Conservation (phyloP, 2,113 vertebrate species). For the Uria lomvia region DNA sequence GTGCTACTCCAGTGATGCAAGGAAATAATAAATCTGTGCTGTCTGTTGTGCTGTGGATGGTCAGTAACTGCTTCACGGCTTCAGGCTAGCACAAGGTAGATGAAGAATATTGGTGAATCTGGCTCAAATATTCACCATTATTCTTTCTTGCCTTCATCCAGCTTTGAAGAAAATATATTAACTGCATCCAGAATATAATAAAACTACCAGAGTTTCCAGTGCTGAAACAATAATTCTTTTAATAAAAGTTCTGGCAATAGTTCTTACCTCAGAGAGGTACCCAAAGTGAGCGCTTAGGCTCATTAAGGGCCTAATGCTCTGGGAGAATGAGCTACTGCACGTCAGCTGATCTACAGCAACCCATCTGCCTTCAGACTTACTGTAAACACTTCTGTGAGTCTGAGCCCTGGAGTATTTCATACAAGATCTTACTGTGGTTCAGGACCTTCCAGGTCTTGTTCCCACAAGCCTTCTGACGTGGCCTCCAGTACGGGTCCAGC, state of each 20-base stretch:
- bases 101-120: background rate
- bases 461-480: accelerated
- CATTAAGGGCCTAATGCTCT: background rate
- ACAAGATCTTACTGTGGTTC: background rate
- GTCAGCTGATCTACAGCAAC: background rate
- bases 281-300: background rate
- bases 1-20: background rate
- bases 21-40: background rate
- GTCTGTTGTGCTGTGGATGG: background rate
- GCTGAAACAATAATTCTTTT: background rate
- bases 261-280: background rate
- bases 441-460: background rate
- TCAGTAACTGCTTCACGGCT: background rate
- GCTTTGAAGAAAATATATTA: background rate
- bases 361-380: background rate
- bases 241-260: background rate
- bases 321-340: background rate
- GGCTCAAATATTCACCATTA: background rate
- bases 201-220: background rate
- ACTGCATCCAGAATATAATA: background rate
- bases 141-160: background rate
- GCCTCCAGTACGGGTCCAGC: background rate
- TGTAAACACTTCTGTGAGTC: background rate
- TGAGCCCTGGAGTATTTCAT: background rate
- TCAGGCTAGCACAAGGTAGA: background rate